Conservation (phyloP, 1,140 invertebrate species). For the Drosophila mauritiana region DNA sequence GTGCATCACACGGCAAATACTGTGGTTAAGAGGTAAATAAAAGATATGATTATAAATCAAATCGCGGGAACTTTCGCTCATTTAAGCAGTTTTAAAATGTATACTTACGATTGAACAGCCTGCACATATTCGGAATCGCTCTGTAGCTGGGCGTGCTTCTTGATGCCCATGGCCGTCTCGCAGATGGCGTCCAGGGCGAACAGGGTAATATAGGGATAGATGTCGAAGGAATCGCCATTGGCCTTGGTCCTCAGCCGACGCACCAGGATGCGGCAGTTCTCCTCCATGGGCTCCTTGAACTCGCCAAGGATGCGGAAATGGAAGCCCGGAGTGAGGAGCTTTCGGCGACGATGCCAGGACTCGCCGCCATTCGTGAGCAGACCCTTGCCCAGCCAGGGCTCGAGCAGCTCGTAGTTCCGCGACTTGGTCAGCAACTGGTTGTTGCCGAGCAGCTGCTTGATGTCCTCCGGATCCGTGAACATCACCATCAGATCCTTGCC, state of each 20-base stretch:
- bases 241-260: conserved; percentile 61
- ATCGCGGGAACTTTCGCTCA: too few relatives aligned
- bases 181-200: conserved; percentile 92
- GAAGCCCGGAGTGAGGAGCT: conserved; percentile 94
- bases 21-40: conserved; percentile 9
- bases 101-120: conserved; percentile 83
- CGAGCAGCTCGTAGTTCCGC: conserved; percentile 85
- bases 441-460: conserved; percentile 86
- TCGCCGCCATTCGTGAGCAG: conserved; percentile 88
- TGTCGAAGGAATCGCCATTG: conserved; percentile 85
- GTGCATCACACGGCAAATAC: conserved; percentile 84
- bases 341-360: conserved; percentile 93
- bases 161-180: conserved; percentile 93
- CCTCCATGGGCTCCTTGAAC: conserved; percentile 89
- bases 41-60: not conserved
- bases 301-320: conserved; percentile 94
- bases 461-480: conserved; percentile 74
- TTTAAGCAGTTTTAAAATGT: not conserved
- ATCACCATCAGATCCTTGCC: conserved; percentile 79
- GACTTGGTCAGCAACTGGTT: conserved; percentile 86
- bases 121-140: conserved; percentile 88
- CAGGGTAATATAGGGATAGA: conserved; percentile 89
- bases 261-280: conserved; percentile 84
- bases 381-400: conserved; percentile 89
- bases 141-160: conserved; percentile 87